Conservation (phyloP, 2,797 vertebrate genomes). For the Onychomys arenicola region DNA sequence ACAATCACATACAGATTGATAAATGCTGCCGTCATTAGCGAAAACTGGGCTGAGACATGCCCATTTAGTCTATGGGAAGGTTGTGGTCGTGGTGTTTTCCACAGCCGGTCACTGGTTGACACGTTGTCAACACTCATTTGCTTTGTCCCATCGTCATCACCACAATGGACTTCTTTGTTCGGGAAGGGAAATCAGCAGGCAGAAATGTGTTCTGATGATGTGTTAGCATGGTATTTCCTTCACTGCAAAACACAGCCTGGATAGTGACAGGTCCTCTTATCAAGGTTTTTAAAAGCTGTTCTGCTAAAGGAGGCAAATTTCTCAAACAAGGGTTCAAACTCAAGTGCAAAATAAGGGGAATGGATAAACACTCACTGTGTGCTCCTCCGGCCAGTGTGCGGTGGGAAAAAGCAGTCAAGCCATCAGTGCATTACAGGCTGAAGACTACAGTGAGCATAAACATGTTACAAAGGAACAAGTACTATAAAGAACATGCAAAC, state of each 20-base stretch:
- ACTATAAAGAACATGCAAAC: background rate
- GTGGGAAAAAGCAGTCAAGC: background rate
- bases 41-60: background rate
- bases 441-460: slow-evolving; percentile 27
- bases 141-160: background rate
- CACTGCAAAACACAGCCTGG: background rate
- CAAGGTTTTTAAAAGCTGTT: slow-evolving; percentile 39
- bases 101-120: background rate
- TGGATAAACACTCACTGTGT: background rate
- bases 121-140: slow-evolving; percentile 16
- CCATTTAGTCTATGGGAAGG: background rate
- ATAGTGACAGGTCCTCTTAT: slow-evolving; percentile 36
- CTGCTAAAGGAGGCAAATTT: slow-evolving; percentile 7
- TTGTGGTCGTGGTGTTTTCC: slow-evolving; percentile 23
- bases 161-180: slow-evolving; percentile 16
- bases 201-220: slow-evolving; percentile 59
- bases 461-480: background rate
- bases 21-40: slow-evolving; percentile 23
- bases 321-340: slow-evolving; percentile 15
- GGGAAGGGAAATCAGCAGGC: slow-evolving; percentile 10
- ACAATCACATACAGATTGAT: slow-evolving; percentile 43
- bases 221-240: slow-evolving; percentile 56
- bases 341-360: background rate
- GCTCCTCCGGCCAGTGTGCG: background rate
- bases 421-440: background rate